Evolutionary conservation across 2,888 invertebrate species (phyloP).

Genomic region (Hemaris fuciformis): DNA sequence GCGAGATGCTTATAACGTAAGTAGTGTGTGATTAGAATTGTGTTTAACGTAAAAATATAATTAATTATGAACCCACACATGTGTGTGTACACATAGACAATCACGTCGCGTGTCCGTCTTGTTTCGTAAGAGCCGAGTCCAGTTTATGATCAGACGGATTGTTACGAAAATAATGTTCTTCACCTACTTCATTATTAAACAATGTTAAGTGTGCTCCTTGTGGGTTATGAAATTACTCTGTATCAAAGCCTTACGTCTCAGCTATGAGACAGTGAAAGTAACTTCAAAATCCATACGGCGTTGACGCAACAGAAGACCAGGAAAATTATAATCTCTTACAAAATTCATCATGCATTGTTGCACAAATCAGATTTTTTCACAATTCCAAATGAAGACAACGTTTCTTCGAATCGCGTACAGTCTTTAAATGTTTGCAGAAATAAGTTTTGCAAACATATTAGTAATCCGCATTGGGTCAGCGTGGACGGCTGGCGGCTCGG

Average conservation of each 20-base stretch:
- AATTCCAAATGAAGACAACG: too few relatives aligned
- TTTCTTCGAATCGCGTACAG: not conserved
- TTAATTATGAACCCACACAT: not conserved
- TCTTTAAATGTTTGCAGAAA: not conserved
- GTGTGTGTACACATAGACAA: not conserved
- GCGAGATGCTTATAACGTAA: slow-evolving; percentile 76
- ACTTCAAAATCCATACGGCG: not conserved
- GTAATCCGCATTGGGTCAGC: not conserved
- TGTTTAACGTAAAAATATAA: slow-evolving; percentile 40
- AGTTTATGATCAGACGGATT: slow-evolving; percentile 1
- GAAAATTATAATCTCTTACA: not conserved
- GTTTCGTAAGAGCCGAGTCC: slow-evolving; percentile 8
- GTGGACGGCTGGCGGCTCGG: not conserved
- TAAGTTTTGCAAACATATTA: slow-evolving; percentile 4
- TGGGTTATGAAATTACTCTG: not conserved
- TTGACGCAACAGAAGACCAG: not conserved
- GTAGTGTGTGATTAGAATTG: slow-evolving; percentile 46
- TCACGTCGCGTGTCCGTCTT: slow-evolving; percentile 6
- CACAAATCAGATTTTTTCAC: not conserved
- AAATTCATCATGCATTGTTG: not conserved
- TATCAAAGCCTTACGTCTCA: too few relatives aligned
- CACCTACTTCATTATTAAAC: slow-evolving; percentile 6
- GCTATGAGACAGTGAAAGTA: too few relatives aligned
- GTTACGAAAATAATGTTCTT: slow-evolving; percentile 8
- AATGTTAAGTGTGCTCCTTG: not conserved